Conservation (phyloP, 2,888 invertebrate genomes). For the Onthophagus sagittarius region DNA sequence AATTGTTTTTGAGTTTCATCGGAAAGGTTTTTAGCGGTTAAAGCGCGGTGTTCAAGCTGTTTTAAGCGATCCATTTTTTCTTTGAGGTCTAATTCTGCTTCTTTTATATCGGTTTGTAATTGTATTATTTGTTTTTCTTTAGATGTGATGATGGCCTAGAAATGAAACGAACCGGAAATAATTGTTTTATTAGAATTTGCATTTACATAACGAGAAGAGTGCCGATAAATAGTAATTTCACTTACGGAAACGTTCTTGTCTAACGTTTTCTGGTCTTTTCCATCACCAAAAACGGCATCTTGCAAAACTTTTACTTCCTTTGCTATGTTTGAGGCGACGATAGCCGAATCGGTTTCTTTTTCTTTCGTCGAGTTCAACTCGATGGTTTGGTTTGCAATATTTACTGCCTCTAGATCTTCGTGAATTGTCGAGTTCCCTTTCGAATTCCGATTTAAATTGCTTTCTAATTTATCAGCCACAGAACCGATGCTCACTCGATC, state of each 20-base stretch:
- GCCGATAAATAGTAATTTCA: background rate
- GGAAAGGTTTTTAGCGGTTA: background rate
- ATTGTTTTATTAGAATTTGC: background rate
- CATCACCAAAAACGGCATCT: background rate
- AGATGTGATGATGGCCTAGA: background rate
- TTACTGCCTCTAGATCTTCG: background rate
- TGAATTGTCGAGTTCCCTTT: background rate
- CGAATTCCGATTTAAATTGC: background rate
- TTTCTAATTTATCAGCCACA: background rate
- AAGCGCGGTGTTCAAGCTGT: slow-evolving; percentile 5
- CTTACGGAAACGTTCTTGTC: background rate
- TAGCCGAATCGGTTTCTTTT: background rate
- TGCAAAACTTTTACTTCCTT: background rate
- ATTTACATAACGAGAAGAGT: background rate
- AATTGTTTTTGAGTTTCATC: slow-evolving; percentile 16
- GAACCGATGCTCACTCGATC: background rate
- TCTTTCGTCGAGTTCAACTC: background rate
- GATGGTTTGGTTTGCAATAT: background rate
- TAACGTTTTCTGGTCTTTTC: background rate
- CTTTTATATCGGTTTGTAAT: slow-evolving; percentile 12
- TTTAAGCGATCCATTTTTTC: slow-evolving; percentile 13
- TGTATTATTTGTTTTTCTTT: background rate
- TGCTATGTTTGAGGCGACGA: background rate
- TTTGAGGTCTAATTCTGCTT: slow-evolving; percentile 11
- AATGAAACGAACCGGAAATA: background rate